Percentiles rank a stretch among this genome's conserved stretches.
Conservation (phyloP, 2,113 vertebrate genomes). For the Catagonus wagneri region DNA sequence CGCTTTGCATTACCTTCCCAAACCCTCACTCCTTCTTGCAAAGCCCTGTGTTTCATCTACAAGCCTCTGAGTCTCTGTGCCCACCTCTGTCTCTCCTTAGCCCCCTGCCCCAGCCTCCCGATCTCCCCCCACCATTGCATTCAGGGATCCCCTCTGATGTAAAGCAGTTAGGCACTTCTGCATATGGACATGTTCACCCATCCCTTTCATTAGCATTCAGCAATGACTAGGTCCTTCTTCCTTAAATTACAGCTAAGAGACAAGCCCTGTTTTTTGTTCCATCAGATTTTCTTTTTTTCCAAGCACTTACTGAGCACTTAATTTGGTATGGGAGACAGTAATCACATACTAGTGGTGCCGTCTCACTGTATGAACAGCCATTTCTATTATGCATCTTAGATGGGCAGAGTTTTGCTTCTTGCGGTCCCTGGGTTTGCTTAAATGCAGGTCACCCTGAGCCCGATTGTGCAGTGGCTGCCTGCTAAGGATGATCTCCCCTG, state of each 20-base stretch:
- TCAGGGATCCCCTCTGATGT: background rate
- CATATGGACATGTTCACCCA: background rate
- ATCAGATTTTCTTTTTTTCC: background rate
- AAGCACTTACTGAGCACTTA: background rate
- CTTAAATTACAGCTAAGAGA: conserved; percentile 14
- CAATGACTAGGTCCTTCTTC: background rate
- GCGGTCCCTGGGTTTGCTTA: background rate
- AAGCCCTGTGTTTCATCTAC: background rate
- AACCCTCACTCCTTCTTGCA: background rate
- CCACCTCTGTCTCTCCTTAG: background rate
- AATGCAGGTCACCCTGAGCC: background rate
- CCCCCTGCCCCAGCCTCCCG: background rate
- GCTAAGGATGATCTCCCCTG: background rate
- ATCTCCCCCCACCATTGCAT: background rate
- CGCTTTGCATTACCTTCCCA: background rate
- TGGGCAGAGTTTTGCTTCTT: background rate
- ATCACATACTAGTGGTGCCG: background rate
- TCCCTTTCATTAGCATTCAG: background rate
- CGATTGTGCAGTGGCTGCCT: background rate
- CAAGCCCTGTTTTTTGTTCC: background rate
- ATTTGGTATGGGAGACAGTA: background rate
- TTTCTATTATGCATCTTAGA: background rate
- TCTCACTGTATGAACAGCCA: background rate
- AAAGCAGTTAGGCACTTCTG: background rate
- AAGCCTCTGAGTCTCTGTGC: background rate